Evolutionary conservation across 1,140 invertebrate genomes (phyloP).

Genomic region (Trichoplusia ni): DNA sequence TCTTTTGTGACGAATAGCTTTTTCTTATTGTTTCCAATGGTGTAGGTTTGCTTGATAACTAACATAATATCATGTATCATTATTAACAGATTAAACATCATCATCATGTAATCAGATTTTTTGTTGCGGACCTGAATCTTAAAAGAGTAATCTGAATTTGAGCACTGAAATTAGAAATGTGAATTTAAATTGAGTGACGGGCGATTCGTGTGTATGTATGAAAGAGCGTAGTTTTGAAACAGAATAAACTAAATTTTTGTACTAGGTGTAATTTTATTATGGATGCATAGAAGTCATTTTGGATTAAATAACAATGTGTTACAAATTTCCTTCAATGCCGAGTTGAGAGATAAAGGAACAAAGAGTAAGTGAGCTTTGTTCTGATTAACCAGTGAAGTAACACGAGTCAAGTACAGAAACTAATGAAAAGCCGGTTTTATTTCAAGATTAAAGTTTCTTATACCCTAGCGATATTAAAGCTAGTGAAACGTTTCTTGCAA

Average conservation of each 20-base stretch:
- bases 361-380: background rate
- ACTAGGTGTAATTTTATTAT: constrained; percentile 10
- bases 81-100: constrained; percentile 66
- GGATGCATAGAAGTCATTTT: background rate
- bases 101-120: constrained; percentile 59
- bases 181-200: constrained; percentile 3
- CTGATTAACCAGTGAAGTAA: background rate
- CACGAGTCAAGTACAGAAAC: background rate
- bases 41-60: constrained; percentile 55
- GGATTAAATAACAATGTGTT: background rate
- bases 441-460: constrained; percentile 8
- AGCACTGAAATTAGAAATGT: background rate
- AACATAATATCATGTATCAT: constrained; percentile 58
- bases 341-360: background rate
- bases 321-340: background rate
- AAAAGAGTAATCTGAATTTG: background rate
- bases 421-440: constrained; percentile 22
- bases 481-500: background rate
- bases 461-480: constrained; percentile 6
- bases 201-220: background rate
- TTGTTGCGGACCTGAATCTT: constrained; percentile 49
- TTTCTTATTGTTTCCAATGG: constrained; percentile 49
- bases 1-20: constrained; percentile 50
- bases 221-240: background rate
- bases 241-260: constrained; percentile 2